Evolutionary conservation across 2,113 vertebrate species (phyloP), one percentile per base, ranked within the genome.

Genomic region (Panthera tigris): DNA sequence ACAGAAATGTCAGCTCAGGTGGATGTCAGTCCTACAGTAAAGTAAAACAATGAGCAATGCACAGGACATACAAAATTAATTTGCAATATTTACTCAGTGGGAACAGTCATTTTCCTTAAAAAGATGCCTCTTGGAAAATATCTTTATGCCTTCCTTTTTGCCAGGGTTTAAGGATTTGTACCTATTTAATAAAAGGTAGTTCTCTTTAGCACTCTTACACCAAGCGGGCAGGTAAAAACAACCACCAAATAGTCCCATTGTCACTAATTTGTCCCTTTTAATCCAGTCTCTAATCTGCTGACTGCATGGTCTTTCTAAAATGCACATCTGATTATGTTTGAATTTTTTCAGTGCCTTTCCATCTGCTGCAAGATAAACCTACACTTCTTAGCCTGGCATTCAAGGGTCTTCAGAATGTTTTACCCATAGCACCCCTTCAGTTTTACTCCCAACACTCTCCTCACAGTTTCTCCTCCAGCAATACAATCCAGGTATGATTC

Each of bases 81-180:
- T 33, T 50, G 21, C 1, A 13, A 68, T 85, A 31, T 73, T 93
- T 91, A 65, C 57, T 39, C 33, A 66, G 29, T 45, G 13, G 78
- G 31, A 91, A 73, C 33, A 76, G 8, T 80, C 36, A 36, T 86
- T 92, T 95, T 91, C 55, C 84, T 94, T 41, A 82, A 68, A 94
- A 95, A 81, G 23, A 69, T 68, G 19, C 12, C 89, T 95, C 45
- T 71, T 95, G 85, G 45, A 79, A 94, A 96, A 36, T 87, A 79
- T 66, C 71, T 83, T 88, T 61, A 87, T 15, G 39, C 23, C 21
- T 90, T 90, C n/a, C 41, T 74, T 93, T 39, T 83, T 91, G 78
- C 27, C 45, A 65, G 48, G 25, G 19, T 92, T 91, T 91, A 78
- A 93, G 48, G n/a, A 89, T 73, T 52, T 76, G 14, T 36, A 48